Evolutionary conservation across 2,113 vertebrate species (phyloP).

Genomic region (Lepus americanus): DNA sequence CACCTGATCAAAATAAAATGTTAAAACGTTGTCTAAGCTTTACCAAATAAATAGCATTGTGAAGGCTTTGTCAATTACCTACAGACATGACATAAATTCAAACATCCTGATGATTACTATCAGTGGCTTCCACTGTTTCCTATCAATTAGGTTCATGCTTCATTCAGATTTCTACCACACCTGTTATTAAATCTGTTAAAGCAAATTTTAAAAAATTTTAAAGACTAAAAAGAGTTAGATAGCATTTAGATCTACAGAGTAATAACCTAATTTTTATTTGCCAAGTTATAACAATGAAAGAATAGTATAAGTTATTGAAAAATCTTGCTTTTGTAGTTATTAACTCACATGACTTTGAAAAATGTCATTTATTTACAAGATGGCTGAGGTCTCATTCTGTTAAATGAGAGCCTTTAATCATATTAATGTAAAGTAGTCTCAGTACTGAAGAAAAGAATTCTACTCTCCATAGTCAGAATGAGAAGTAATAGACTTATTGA

Average conservation of each 20-base stretch:
- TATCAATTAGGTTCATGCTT: background rate
- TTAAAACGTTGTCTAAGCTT: no score
- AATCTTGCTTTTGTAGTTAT: constrained; percentile 31
- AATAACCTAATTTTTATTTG: background rate
- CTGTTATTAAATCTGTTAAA: constrained; percentile 3
- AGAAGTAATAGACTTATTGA: background rate
- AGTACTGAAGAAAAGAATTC: background rate
- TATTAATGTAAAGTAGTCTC: background rate
- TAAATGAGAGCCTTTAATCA: background rate
- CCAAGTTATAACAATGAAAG: constrained; percentile 20
- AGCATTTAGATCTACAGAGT: background rate
- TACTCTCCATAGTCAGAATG: background rate
- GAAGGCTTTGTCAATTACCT: background rate
- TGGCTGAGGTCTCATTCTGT: background rate
- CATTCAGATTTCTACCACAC: background rate
- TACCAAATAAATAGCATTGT: no score
- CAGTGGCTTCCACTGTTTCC: background rate
- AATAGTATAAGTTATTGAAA: background rate
- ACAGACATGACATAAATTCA: background rate
- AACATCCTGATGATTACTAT: background rate
- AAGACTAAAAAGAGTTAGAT: background rate
- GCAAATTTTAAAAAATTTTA: constrained; percentile 6
- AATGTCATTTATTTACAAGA: background rate
- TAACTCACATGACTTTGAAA: background rate
- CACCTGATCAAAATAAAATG: no score